Base-by-base conservation (phyloP, 1,140 invertebrate genomes). In the Habropoda laboriosa region DNA sequence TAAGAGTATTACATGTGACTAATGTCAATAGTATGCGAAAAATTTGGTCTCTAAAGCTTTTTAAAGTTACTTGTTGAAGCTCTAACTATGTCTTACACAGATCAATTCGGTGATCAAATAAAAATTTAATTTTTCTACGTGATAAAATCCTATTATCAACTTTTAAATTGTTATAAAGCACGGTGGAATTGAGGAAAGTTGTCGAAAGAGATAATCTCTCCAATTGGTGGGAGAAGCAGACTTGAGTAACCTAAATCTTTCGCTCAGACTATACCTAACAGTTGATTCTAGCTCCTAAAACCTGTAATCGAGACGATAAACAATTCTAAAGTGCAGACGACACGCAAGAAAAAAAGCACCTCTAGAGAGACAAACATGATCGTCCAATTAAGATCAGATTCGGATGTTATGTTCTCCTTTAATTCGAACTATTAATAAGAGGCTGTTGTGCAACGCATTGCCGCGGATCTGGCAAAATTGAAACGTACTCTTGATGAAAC, bases 381-480 rank as follows among this genome's bases (percentile, higher is more conserved):
- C 63, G 21, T 57, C 40, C n/a, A 67, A 57, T 76, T 76, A 68
- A 68, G 21, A 76, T 57, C n/a, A n/a, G 10, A 47, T 68, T 8
- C 35, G 45, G 45, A 74, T 64, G 40, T n/a, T 40, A 16, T 5
- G 38, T 16, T 35, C 51, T 51, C 51, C 8, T 47, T 47, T 76
- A 76, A 67, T 76, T 68, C 35, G 16, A 67, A 76, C 74, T 76
- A 76, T 76, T 68, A 76, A 76, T 76, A 76, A 40, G 13, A 35
- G 4, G 7, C 10, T 24, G 38, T 76, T 76, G 63, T 64, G 74
- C 63, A 76, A 76, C 30, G 5, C 13, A n/a, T 51, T 67, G 24
- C 27, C 6, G 35, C 58, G n/a, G 40, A 30, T 27, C 40, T 76
- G 63, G 63, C 74, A 57, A 68, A 68, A 68, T 38, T 66, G n/a